phyloP scores from a whole-genome alignment of 2,888 invertebrate species.

The Linnaemya vulpina region DNA sequence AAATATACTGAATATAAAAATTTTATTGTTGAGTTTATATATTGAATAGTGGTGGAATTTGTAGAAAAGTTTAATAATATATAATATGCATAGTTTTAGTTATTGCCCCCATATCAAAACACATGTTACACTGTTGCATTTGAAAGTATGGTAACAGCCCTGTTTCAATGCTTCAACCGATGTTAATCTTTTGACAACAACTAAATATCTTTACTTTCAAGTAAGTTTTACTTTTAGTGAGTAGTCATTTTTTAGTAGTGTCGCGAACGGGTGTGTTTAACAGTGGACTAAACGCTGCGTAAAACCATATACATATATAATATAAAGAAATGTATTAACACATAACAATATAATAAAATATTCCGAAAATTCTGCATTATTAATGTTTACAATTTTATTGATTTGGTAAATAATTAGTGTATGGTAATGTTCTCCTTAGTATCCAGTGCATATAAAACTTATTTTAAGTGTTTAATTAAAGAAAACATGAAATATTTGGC shows the following conservation, averaged over 20 bases:
- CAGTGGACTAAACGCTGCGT: conserved; percentile 62
- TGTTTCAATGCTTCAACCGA: conserved; percentile 43
- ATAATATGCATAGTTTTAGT: not conserved
- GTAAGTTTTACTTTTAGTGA: conserved; percentile 62
- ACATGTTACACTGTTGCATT: conserved; percentile 49
- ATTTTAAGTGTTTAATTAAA: conserved; percentile 23
- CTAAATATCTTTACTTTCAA: conserved; percentile 47
- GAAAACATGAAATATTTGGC: conserved; percentile 60
- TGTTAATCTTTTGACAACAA: not conserved
- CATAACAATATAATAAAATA: conserved; percentile 47
- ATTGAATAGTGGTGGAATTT: not conserved
- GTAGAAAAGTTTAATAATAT: not conserved
- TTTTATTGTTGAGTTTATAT: not conserved
- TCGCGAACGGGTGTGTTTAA: conserved; percentile 71
- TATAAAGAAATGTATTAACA: conserved; percentile 48
- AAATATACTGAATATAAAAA: no score
- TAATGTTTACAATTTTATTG: conserved; percentile 28
- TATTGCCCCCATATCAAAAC: not conserved
- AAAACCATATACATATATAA: conserved; percentile 3
- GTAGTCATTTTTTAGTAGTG: conserved; percentile 69
- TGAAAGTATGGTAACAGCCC: conserved; percentile 19
- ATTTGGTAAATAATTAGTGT: conserved; percentile 34
- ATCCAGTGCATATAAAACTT: not conserved
- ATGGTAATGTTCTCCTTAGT: conserved; percentile 17
- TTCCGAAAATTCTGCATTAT: conserved; percentile 58